These are phyloP conservation scores for Hippocampus guttulatus DNA, from an alignment of 2,113 vertebrate species.

Conservation along the genomic window DNA sequence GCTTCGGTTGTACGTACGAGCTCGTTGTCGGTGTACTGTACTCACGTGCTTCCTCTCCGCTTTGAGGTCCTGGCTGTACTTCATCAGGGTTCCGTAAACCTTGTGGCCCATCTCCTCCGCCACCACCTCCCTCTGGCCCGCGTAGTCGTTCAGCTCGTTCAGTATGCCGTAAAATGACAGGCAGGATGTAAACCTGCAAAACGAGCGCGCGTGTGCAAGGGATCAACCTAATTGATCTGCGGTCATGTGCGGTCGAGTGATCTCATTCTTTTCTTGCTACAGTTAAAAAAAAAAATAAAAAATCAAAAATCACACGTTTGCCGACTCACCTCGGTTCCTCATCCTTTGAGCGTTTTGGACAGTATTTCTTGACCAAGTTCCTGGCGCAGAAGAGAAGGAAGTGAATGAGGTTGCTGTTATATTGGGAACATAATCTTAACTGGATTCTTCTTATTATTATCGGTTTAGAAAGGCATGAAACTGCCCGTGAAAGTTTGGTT, in stretches of 20 bases:
- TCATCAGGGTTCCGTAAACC: slow-evolving; percentile 94
- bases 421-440: not conserved
- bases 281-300: too few species aligned
- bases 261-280: too few species aligned
- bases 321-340: slow-evolving; percentile 89
- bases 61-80: slow-evolving; percentile 92
- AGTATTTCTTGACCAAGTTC: slow-evolving; percentile 96
- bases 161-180: slow-evolving; percentile 92
- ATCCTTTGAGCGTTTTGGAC: slow-evolving; percentile 94
- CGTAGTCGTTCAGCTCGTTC: slow-evolving; percentile 95
- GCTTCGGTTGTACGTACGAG: not conserved
- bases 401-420: slow-evolving; percentile 12
- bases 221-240: not conserved
- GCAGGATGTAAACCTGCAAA: slow-evolving; percentile 89
- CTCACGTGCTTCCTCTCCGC: slow-evolving; percentile 93
- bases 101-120: slow-evolving; percentile 95
- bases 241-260: not conserved
- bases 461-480: not conserved
- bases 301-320: too few species aligned
- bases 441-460: not conserved
- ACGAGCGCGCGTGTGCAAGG: not conserved
- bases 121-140: slow-evolving; percentile 95
- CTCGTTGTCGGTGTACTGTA: slow-evolving; percentile 3
- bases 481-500: not conserved
- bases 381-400: slow-evolving; percentile 61